Evolutionary conservation across 2,888 invertebrate species (phyloP).

Genomic region (Podotricha telesiphe): DNA sequence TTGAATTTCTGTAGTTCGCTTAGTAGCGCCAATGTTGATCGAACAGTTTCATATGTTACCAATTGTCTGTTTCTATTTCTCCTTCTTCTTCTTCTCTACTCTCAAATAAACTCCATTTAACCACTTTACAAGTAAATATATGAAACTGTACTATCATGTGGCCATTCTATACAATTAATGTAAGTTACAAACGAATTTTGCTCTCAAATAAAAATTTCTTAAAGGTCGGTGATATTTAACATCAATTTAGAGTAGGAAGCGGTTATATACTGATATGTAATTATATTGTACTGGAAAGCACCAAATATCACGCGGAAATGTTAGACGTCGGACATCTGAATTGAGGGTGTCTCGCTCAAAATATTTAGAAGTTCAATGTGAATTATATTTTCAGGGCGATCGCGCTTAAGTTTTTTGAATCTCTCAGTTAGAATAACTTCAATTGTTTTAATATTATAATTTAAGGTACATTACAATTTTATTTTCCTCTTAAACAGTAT

Average conservation of each 20-base stretch:
- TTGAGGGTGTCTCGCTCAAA: background rate
- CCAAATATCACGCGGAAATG: conserved; percentile 66
- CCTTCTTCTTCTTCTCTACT: conserved; percentile 19
- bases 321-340: conserved; percentile 37
- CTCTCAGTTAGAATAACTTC: too few relatives aligned
- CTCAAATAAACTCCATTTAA: conserved; percentile 10
- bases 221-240: conserved; percentile 62
- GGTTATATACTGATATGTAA: conserved; percentile 56
- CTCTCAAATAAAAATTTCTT: conserved; percentile 60
- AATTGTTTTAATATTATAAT: too few relatives aligned
- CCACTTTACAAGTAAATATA: conserved; percentile 36
- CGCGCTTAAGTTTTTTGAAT: too few relatives aligned
- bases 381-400: too few relatives aligned
- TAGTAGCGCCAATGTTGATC: conserved; percentile 65
- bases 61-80: conserved; percentile 33
- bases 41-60: conserved; percentile 50
- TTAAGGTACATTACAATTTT: too few relatives aligned
- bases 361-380: background rate
- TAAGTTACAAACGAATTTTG: conserved; percentile 61
- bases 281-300: conserved; percentile 63
- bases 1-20: conserved; percentile 80
- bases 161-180: conserved; percentile 65
- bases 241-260: conserved; percentile 58
- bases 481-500: background rate
- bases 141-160: conserved; percentile 65